Percentiles rank a stretch among this genome's conserved stretches.
Evolutionary conservation across 2,888 invertebrate genomes (phyloP).

Genomic region (Drosophila monieri): DNA sequence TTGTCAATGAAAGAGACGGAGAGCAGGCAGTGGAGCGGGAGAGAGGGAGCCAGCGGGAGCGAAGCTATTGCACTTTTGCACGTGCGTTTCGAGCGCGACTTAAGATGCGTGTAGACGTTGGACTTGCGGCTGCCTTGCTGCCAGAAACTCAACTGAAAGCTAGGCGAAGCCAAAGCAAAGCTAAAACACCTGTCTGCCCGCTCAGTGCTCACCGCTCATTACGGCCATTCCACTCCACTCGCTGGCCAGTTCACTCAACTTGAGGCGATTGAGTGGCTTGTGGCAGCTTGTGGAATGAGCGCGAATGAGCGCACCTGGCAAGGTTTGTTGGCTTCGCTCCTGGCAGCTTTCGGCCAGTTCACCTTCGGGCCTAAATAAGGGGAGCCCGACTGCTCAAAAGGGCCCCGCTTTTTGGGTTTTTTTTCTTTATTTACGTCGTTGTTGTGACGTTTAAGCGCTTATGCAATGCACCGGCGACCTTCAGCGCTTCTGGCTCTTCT

Average conservation of each 20-base stretch:
- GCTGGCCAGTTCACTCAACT: conserved; percentile 34
- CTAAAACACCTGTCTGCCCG: conserved; percentile 53
- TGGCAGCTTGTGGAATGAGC: conserved; percentile 51
- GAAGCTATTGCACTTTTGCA: conserved; percentile 62
- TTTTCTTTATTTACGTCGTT: conserved; percentile 40
- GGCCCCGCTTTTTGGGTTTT: conserved; percentile 66
- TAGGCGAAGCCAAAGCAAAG: conserved; percentile 11
- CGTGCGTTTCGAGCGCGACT: conserved; percentile 54
- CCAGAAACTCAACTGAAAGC: conserved; percentile 60
- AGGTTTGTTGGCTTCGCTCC: conserved; percentile 73
- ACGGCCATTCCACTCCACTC: not conserved
- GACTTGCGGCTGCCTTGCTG: conserved; percentile 52
- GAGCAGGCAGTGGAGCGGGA: conserved; percentile 16
- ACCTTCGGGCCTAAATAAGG: conserved; percentile 62
- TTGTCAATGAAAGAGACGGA: conserved; percentile 48
- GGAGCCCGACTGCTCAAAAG: conserved; percentile 42
- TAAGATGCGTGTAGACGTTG: conserved; percentile 39
- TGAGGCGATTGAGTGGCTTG: conserved; percentile 16
- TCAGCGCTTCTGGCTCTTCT: conserved; percentile 34
- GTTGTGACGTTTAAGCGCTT: conserved; percentile 59
- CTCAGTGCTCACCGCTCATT: conserved; percentile 45
- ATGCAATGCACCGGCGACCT: conserved; percentile 67
- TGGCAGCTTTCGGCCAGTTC: conserved; percentile 54
- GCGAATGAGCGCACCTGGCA: conserved; percentile 42
- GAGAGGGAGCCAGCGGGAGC: conserved; percentile 14